Evolutionary conservation across 2,113 vertebrate genomes (phyloP).

Genomic region (Pelobates fuscus): DNA sequence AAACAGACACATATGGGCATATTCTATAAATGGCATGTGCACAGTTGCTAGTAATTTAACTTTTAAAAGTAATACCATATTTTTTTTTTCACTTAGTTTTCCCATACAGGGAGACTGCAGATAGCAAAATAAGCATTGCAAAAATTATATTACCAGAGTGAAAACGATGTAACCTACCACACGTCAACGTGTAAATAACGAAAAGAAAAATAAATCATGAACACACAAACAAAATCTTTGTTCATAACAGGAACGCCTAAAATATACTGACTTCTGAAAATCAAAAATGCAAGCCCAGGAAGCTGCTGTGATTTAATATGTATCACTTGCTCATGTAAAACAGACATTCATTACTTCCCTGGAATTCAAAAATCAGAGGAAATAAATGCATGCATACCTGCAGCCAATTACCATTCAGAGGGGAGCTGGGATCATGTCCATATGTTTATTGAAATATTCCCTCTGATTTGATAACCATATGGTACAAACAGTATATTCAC

Average conservation of each 20-base stretch:
- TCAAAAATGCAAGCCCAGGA: background rate
- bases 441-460: conserved; percentile 14
- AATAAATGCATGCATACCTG: conserved; percentile 32
- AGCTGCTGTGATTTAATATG: conserved; percentile 27
- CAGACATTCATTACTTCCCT: conserved; percentile 23
- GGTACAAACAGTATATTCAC: conserved; percentile 8
- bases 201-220: too few relatives aligned
- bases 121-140: too few relatives aligned
- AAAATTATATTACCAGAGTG: too few relatives aligned
- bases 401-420: conserved; percentile 28
- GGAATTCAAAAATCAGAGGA: conserved; percentile 25
- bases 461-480: conserved; percentile 33
- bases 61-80: too few relatives aligned
- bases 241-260: background rate
- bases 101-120: too few relatives aligned
- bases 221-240: too few relatives aligned
- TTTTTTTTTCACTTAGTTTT: too few relatives aligned
- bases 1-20: too few relatives aligned
- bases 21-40: too few relatives aligned
- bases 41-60: too few relatives aligned
- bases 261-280: background rate
- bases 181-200: too few relatives aligned
- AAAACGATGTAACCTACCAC: too few relatives aligned
- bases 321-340: conserved; percentile 35
- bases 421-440: conserved; percentile 21